Evolutionary conservation across 2,888 invertebrate species (phyloP).

Genomic region (Agelastica alni): DNA sequence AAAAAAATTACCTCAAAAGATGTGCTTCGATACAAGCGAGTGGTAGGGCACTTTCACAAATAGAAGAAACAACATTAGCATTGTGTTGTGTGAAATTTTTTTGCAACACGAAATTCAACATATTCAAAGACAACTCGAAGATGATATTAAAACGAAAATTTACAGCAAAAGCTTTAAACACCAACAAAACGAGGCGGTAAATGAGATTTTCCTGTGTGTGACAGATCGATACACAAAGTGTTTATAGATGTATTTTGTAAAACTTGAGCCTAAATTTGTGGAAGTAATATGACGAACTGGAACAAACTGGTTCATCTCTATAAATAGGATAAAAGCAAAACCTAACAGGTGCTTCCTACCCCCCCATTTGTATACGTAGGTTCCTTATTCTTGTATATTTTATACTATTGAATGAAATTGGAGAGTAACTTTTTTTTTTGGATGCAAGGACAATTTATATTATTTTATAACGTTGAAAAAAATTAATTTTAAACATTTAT

Average conservation of each 20-base stretch:
- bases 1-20: conserved; percentile 33
- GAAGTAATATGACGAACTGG: conserved; percentile 30
- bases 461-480: too few species aligned
- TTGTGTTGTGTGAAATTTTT: conserved; percentile 38
- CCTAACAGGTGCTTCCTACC: too few species aligned
- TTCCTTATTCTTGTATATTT: too few species aligned
- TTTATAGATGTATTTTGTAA: too few species aligned
- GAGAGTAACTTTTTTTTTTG: too few species aligned
- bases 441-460: too few species aligned
- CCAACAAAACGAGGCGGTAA: conserved; percentile 12
- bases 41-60: conserved; percentile 34
- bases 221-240: conserved; percentile 28
- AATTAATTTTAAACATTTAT: too few species aligned
- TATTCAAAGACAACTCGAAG: conserved; percentile 6
- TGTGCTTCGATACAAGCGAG: conserved; percentile 41
- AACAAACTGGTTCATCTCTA: conserved; percentile 22
- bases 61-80: conserved; percentile 32
- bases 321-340: conserved; percentile 29
- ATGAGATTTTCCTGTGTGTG: conserved; percentile 19
- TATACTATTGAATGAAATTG: background rate
- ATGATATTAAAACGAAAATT: conserved; percentile 18
- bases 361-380: too few species aligned
- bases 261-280: conserved; percentile 23
- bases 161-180: conserved; percentile 11
- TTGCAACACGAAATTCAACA: conserved; percentile 43